These are phyloP conservation scores for Formica aserva DNA, from an alignment of 2,888 invertebrate species.

Conservation along the genomic window DNA sequence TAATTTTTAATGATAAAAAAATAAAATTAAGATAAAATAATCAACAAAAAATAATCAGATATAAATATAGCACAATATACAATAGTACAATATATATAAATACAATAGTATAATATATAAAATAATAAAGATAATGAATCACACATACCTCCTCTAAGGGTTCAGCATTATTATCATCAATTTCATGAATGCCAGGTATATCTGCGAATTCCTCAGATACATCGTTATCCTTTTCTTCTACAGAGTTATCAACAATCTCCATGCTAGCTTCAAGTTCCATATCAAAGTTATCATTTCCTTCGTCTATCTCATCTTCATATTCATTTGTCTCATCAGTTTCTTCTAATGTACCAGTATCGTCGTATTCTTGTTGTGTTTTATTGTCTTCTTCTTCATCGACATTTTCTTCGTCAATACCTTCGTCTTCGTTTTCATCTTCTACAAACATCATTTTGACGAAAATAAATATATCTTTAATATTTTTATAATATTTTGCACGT, in stretches of 20 bases:
- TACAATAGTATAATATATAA: background rate
- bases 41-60: slow-evolving; percentile 1
- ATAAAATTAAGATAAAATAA: background rate
- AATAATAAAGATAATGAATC: slow-evolving; percentile 6
- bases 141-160: slow-evolving; percentile 83
- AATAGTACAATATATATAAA: background rate
- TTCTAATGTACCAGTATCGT: slow-evolving; percentile 65
- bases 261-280: slow-evolving; percentile 77
- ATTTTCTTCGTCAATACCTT: slow-evolving; percentile 77
- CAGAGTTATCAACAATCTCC: slow-evolving; percentile 73
- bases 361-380: slow-evolving; percentile 58
- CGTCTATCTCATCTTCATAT: slow-evolving; percentile 76
- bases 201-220: slow-evolving; percentile 75
- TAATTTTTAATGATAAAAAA: background rate
- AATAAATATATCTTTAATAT: background rate
- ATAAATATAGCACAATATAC: background rate
- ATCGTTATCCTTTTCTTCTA: slow-evolving; percentile 76
- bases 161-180: slow-evolving; percentile 80
- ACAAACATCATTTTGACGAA: background rate
- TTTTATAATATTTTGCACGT: slow-evolving; percentile 4
- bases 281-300: slow-evolving; percentile 69
- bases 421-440: slow-evolving; percentile 70
- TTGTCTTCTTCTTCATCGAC: slow-evolving; percentile 68
- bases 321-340: slow-evolving; percentile 78
- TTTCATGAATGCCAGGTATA: slow-evolving; percentile 79